phyloP scores from a whole-genome alignment of 2,888 invertebrate species.

The Drosophila nr. fundita region DNA sequence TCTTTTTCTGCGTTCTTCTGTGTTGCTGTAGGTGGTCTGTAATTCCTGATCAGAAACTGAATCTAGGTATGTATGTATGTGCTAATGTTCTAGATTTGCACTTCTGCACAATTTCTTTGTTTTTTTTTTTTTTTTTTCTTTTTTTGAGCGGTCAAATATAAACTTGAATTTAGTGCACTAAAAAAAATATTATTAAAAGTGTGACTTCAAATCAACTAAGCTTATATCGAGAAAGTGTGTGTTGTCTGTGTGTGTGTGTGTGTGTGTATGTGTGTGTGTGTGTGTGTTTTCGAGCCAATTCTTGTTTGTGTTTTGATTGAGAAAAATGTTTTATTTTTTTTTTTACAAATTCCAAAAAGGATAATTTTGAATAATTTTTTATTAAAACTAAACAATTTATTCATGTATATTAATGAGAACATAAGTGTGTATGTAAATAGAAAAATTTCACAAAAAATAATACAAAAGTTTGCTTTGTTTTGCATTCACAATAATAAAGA shows the following conservation, averaged over 20 bases:
- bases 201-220: neutral
- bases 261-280: neutral
- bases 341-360: slow-evolving; percentile 45
- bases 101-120: neutral
- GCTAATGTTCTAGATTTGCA: slow-evolving; percentile 4
- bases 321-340: slow-evolving; percentile 22
- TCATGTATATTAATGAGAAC: slow-evolving; percentile 32
- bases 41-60: slow-evolving; percentile 2
- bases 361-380: slow-evolving; percentile 68
- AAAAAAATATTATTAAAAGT: neutral
- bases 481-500: slow-evolving; percentile 66
- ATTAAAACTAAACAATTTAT: slow-evolving; percentile 56
- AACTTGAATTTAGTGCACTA: neutral
- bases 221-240: neutral
- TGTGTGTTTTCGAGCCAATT: slow-evolving; percentile 14
- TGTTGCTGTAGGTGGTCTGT: slow-evolving; percentile 8
- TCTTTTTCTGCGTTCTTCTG: slow-evolving; percentile 13
- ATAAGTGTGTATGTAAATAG: neutral
- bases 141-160: slow-evolving; percentile 12
- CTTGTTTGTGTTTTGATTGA: slow-evolving; percentile 15
- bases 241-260: neutral
- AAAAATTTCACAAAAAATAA: slow-evolving; percentile 72
- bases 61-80: neutral
- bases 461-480: slow-evolving; percentile 72
- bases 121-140: neutral